phyloP scores from a whole-genome alignment of 2,113 vertebrate species.

The Zosterops lateralis region DNA sequence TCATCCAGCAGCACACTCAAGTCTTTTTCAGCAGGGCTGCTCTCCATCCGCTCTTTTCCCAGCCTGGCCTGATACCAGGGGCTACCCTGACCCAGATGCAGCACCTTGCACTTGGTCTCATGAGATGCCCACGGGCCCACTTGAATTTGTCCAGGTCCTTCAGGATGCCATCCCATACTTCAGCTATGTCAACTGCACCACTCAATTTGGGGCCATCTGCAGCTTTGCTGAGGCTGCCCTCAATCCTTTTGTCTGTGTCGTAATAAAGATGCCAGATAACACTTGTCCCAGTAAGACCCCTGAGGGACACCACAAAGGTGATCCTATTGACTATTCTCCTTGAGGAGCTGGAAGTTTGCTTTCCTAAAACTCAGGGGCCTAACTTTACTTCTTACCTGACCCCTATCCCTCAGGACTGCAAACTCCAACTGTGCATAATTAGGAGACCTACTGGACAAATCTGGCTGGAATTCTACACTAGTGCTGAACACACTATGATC shows the following conservation, averaged over 20 bases:
- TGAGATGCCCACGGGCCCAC: neutral
- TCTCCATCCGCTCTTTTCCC: accelerated
- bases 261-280: neutral
- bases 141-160: neutral
- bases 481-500: neutral
- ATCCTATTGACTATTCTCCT: accelerated
- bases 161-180: neutral
- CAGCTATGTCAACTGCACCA: neutral
- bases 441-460: neutral
- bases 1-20: accelerated
- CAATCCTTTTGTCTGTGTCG: neutral
- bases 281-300: no score
- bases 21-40: accelerated
- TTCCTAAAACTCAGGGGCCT: neutral
- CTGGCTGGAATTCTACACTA: neutral
- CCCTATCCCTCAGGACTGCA: neutral
- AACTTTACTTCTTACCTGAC: neutral
- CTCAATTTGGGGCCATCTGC: neutral
- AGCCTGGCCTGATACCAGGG: neutral
- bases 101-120: neutral
- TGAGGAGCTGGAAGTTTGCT: neutral
- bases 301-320: neutral
- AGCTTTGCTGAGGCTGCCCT: neutral
- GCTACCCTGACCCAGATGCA: neutral
- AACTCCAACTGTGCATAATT: neutral